Evolutionary conservation across 1,140 invertebrate species (phyloP), one percentile per base, ranked within the genome.

Genomic region (Meteorus sp.): DNA sequence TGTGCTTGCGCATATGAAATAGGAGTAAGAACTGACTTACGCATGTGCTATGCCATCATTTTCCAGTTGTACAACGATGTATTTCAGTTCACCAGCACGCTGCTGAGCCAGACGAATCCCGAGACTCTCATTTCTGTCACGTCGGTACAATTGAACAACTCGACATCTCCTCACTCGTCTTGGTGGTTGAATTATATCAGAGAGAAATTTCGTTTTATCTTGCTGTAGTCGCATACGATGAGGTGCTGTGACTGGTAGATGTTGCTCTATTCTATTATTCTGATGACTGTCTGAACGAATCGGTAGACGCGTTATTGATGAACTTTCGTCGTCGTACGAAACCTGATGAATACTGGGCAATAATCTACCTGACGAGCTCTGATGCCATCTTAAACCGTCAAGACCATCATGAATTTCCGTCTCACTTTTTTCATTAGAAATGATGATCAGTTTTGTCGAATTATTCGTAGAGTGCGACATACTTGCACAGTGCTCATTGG

Each of bases 61-160:
- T 62, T 92, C 91, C 31, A 94, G 82, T 70, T 92, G 89, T 2
- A 92, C 89, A 50, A 94, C 87, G 64, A 93, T 85, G 67, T 93
- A 93, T 11, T 90, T 84, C 45, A 89, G 85, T 74, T 88, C 85
- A 59, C 78, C 82, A 59, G 81, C 75, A 68, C 82, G 82, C 69
- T 88, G 85, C 56, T 87, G 86, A 2, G 86, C 86, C 56, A 89
- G 69, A 65, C 87, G 84, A n/a, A 89, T 85, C 0, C 88, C 88
- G 25, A 89, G 75, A 67, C 83, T 86, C 64, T 89, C 87, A 62
- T 86, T 85, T 20, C 85, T 76, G 53, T 84, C 83, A 7, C 81
- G 82, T 64, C 87, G 87, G 5, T 67, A 59, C n/a, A 81, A 61
- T 15, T 79, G 70, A 13, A 82, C 68, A 17, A 78, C 23, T 8